These are phyloP conservation scores for Eublepharis macularius DNA, from an alignment of 2,113 vertebrate species.

Conservation along the genomic window DNA sequence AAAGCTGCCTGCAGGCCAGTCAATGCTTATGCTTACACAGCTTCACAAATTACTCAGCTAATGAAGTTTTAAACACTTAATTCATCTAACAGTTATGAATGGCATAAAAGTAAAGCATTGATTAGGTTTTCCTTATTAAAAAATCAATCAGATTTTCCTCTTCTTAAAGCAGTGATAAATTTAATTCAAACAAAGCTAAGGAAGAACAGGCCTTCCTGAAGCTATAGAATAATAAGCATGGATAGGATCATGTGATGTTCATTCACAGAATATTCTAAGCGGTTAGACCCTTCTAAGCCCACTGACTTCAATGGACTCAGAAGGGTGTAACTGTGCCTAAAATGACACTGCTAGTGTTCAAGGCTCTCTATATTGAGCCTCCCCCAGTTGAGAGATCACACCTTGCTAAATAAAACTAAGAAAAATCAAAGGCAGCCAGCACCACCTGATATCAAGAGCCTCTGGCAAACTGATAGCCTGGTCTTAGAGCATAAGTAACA, in stretches of 20 bases:
- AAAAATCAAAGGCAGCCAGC: background rate
- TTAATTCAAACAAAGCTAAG: background rate
- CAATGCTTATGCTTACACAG: conserved; percentile 36
- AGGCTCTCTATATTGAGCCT: background rate
- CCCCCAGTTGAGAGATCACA: background rate
- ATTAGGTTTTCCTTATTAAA: conserved; percentile 41
- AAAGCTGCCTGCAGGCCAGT: conserved; percentile 27
- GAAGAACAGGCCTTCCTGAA: background rate
- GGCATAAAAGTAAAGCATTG: conserved; percentile 20
- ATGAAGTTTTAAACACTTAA: conserved; percentile 51
- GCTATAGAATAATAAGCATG: background rate
- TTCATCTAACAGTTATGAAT: conserved; percentile 39
- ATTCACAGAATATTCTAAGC: too few relatives aligned
- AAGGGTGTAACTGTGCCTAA: too few relatives aligned
- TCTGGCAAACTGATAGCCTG: background rate
- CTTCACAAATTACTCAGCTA: conserved; percentile 43
- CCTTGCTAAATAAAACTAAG: background rate
- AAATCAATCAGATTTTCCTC: conserved; percentile 14
- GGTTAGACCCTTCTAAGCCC: too few relatives aligned
- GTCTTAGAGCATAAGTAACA: background rate
- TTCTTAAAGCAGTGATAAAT: background rate
- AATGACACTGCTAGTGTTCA: too few relatives aligned
- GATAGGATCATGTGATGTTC: background rate
- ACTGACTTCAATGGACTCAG: too few relatives aligned
- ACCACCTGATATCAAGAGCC: too few relatives aligned